These are phyloP conservation scores for Thinocorus orbignyianus DNA, from an alignment of 2,113 vertebrate genomes.

Conservation along the genomic window DNA sequence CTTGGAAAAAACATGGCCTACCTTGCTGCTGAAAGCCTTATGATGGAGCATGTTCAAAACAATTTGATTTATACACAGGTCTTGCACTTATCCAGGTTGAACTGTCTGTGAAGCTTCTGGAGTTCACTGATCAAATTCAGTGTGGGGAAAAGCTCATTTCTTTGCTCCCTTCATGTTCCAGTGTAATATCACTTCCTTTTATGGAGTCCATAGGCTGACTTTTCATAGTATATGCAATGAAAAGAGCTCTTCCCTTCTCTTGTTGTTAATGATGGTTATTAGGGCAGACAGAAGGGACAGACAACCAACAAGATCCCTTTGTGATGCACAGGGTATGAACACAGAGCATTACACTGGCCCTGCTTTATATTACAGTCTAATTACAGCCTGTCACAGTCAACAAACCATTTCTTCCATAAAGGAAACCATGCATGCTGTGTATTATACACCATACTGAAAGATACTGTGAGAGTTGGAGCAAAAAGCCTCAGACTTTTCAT, in stretches of 20 bases:
- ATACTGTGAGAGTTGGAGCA: background rate
- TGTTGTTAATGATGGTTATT: background rate
- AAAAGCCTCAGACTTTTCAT: background rate
- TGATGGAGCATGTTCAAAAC: background rate
- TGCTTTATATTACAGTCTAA: conserved; percentile 4
- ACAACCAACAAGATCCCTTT: background rate
- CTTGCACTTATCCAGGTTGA: background rate
- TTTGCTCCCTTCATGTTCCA: background rate
- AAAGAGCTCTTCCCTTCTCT: background rate
- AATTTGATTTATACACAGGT: background rate
- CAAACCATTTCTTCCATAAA: background rate
- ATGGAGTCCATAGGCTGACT: background rate
- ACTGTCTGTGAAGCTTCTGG: background rate
- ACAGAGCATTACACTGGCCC: background rate
- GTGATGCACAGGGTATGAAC: background rate
- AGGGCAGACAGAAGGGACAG: background rate
- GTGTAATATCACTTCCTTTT: background rate
- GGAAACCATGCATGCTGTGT: background rate
- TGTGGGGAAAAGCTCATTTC: background rate
- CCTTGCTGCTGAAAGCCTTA: background rate
- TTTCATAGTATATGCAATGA: background rate
- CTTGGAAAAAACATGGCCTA: background rate
- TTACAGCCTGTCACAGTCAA: conserved; percentile 22
- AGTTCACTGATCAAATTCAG: background rate
- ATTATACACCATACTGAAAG: background rate